Percentiles rank a stretch among this genome's conserved stretches.
Conservation (phyloP, 2,888 invertebrate species). For the Alloplasta piceator region DNA sequence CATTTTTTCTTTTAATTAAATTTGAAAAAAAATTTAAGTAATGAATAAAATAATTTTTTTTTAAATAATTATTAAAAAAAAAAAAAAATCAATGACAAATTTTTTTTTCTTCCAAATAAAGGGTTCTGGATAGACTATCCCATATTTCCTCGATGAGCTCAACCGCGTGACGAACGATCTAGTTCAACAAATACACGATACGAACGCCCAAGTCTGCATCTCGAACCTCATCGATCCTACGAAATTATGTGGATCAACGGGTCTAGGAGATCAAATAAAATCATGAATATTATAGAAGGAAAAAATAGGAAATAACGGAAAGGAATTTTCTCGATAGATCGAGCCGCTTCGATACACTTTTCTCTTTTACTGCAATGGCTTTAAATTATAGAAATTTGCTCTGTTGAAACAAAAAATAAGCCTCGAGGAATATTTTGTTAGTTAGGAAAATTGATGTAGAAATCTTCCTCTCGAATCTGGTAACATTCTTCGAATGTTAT, state of each 20-base stretch:
- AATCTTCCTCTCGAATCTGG: no score
- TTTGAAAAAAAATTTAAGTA: no score
- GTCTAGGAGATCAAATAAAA: not conserved
- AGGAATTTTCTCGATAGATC: constrained; percentile 34
- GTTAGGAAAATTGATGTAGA: not conserved
- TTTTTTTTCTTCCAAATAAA: no score
- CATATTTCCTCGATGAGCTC: constrained; percentile 1
- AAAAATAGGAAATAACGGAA: constrained; percentile 8
- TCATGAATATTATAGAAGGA: constrained; percentile 13
- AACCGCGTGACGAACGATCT: constrained; percentile 53
- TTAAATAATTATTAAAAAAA: no score
- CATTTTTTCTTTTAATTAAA: no score
- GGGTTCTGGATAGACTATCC: no score
- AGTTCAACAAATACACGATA: constrained; percentile 41
- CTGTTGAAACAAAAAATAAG: constrained; percentile 37
- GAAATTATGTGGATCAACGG: constrained; percentile 50
- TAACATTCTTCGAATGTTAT: no score
- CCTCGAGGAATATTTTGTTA: constrained; percentile 47
- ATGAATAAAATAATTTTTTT: no score
- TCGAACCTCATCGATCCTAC: not conserved
- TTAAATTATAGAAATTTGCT: constrained; percentile 45
- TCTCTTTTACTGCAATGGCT: not conserved
- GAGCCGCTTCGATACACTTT: constrained; percentile 32
- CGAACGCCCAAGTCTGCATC: not conserved
- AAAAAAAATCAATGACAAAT: no score